These are phyloP conservation scores for Aplysina aerophoba DNA, from an alignment of 37 sponge, comb jelly and placozoan genomes.

Conservation along the genomic window DNA sequence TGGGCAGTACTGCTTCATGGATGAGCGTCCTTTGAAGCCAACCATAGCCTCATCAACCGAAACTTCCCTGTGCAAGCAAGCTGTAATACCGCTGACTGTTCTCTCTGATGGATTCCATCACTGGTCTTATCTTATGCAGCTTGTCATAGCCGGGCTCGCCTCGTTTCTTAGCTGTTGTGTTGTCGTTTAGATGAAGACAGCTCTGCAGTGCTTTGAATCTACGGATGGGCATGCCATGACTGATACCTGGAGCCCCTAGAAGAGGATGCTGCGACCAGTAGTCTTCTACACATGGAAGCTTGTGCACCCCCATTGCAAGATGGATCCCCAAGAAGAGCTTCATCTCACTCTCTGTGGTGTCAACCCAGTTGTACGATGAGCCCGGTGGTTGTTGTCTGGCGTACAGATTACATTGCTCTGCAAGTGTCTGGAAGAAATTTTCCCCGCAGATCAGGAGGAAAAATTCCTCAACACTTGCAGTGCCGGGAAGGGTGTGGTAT, in stretches of 20 bases:
- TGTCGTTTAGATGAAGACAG: constrained; percentile 5
- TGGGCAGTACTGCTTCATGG: neutral
- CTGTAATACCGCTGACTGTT: neutral
- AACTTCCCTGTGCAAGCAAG: neutral
- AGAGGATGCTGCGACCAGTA: constrained; percentile 36
- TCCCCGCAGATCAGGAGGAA: neutral
- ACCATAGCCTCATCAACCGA: constrained; percentile 20
- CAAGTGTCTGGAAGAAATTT: neutral
- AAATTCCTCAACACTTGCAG: neutral
- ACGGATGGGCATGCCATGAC: neutral
- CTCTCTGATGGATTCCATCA: neutral
- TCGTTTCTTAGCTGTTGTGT: neutral
- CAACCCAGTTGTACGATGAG: neutral
- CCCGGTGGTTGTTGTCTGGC: neutral
- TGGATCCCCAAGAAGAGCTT: neutral
- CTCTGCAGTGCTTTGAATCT: neutral
- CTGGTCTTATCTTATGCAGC: constrained; percentile 2
- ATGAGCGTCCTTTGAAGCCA: neutral
- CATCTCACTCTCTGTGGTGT: neutral
- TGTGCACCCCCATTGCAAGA: constrained; percentile 32
- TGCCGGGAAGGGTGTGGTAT: no score
- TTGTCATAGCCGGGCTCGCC: neutral
- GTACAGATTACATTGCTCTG: neutral
- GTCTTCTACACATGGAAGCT: constrained; percentile 21
- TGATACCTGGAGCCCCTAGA: neutral